A percentile compares a stretch with the other conserved stretches of the same genome.
Conservation (phyloP, 2,888 invertebrate species). For the Meiosimyza platycephala region DNA sequence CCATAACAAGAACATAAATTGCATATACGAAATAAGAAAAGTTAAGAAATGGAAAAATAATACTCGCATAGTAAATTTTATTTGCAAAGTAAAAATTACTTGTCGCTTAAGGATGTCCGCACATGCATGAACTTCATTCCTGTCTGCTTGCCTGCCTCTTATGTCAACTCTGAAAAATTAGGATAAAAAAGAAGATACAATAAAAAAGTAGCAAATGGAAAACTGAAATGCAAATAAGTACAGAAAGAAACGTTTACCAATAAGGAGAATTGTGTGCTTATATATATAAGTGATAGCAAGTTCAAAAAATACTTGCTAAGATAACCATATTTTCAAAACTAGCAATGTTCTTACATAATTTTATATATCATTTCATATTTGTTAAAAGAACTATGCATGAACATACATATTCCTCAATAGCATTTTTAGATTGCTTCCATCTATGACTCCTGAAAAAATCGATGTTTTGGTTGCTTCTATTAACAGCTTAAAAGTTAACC, state of each 20-base stretch:
- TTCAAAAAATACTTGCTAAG: not conserved
- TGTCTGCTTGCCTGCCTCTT: not conserved
- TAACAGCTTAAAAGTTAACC: no score
- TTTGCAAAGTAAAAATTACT: constrained; percentile 47
- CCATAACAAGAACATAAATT: constrained; percentile 30
- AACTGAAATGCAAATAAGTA: not conserved
- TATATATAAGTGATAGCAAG: not conserved
- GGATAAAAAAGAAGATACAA: not conserved
- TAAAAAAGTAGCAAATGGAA: constrained; percentile 3
- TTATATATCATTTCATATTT: not conserved
- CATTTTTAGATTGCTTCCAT: no score
- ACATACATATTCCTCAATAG: no score
- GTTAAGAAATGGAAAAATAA: constrained; percentile 41
- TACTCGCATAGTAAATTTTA: constrained; percentile 44
- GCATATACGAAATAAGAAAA: not conserved
- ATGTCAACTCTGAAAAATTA: not conserved
- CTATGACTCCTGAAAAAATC: no score
- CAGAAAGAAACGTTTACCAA: not conserved
- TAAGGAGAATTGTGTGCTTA: not conserved
- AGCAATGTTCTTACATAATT: not conserved
- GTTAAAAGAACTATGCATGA: not conserved
- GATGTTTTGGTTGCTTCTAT: no score
- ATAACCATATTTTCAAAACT: no score
- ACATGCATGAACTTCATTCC: no score
- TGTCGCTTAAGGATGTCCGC: constrained; percentile 46